A percentile compares a stretch with the other conserved stretches of the same genome.
These are phyloP conservation scores for Tragelaphus oryx DNA, from an alignment of 2,797 vertebrate species.

Conservation along the genomic window DNA sequence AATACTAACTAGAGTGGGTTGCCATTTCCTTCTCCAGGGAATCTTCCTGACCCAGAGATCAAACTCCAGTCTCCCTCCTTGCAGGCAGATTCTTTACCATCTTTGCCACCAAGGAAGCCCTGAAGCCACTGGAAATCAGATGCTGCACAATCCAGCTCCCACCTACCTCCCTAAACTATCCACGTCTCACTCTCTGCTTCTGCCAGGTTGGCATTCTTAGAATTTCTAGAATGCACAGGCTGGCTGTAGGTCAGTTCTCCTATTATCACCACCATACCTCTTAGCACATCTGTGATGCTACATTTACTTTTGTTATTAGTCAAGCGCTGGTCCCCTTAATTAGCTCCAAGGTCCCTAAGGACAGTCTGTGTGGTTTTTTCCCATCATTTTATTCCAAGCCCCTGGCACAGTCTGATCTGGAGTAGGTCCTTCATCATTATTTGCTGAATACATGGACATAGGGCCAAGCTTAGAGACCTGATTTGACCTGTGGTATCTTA, in stretches of 20 bases:
- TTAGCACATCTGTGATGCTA: not conserved
- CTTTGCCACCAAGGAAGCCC: not conserved
- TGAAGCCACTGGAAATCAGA: not conserved
- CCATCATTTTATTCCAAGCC: not conserved
- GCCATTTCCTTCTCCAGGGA: not conserved
- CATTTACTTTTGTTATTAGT: not conserved
- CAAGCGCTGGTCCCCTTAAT: not conserved
- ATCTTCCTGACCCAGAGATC: not conserved
- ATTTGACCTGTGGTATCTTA: not conserved
- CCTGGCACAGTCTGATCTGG: not conserved
- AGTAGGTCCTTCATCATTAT: not conserved
- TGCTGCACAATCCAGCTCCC: too few species aligned
- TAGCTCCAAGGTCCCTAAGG: not conserved
- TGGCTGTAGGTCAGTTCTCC: not conserved
- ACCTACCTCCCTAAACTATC: not conserved
- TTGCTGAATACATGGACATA: not conserved
- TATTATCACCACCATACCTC: not conserved
- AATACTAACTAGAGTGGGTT: not conserved
- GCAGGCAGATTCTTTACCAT: not conserved
- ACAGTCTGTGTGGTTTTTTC: not conserved
- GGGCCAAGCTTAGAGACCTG: not conserved
- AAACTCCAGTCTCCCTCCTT: not conserved
- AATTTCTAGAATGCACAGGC: not conserved
- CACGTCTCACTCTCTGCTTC: rapidly evolving
- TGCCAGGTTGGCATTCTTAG: not conserved